These are phyloP conservation scores for Chironomus tentans DNA, from an alignment of 2,888 invertebrate species.

Conservation along the genomic window DNA sequence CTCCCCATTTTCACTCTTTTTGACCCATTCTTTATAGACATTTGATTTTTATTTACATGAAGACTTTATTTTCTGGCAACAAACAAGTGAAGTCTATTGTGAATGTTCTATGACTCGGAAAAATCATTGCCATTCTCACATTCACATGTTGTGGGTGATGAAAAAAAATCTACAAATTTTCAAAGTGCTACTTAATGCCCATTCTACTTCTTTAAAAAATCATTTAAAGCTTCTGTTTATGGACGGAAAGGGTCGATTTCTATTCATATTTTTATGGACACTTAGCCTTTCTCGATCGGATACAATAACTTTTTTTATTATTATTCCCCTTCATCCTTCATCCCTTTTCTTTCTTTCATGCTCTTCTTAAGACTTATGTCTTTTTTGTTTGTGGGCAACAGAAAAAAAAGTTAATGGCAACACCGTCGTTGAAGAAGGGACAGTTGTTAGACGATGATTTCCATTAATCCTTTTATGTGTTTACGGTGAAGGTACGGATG, in stretches of 20 bases:
- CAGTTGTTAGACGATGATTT: background rate
- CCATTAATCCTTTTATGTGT: background rate
- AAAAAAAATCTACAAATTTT: background rate
- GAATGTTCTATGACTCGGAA: conserved; percentile 20
- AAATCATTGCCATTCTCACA: background rate
- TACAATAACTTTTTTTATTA: conserved; percentile 25
- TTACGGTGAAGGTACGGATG: background rate
- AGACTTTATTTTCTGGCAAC: conserved; percentile 10
- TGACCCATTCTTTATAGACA: too few species aligned
- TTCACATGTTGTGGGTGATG: conserved; percentile 2
- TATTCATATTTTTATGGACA: conserved; percentile 27
- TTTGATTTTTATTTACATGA: conserved; percentile 20
- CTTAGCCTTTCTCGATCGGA: conserved; percentile 18
- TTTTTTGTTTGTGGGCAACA: conserved; percentile 15
- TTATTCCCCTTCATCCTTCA: background rate
- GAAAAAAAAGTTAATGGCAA: conserved; percentile 13
- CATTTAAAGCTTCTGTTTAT: conserved; percentile 3
- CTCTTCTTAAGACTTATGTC: background rate
- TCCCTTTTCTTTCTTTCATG: background rate
- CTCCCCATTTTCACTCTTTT: background rate
- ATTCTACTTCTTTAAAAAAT: background rate
- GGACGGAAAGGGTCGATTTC: conserved; percentile 27
- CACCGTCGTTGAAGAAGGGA: conserved; percentile 5
- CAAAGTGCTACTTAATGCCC: conserved; percentile 20
- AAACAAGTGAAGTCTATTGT: conserved; percentile 13